Evolutionary conservation across 2,888 invertebrate genomes (phyloP).

Genomic region (Caenorhabditis uteleia): DNA sequence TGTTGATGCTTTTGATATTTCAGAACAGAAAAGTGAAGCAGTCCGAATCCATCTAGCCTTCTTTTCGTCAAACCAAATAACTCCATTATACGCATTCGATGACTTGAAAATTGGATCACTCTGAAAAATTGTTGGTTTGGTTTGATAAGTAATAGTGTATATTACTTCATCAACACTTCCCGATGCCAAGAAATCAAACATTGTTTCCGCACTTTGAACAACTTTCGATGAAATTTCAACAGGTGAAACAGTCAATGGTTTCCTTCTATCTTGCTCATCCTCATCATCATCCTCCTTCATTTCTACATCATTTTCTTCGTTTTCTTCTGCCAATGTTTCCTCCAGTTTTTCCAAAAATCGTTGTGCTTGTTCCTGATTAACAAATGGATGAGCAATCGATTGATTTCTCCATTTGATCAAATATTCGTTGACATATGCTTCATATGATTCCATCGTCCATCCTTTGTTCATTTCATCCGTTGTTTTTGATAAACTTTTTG

Average conservation of each 20-base stretch:
- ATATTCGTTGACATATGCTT: slow-evolving; percentile 37
- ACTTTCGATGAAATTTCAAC: slow-evolving; percentile 17
- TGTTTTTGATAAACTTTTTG: slow-evolving; percentile 1
- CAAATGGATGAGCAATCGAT: slow-evolving; percentile 37
- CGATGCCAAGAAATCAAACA: slow-evolving; percentile 18
- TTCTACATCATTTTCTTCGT: slow-evolving; percentile 10
- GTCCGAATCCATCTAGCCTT: slow-evolving; percentile 19
- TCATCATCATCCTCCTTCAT: slow-evolving; percentile 21
- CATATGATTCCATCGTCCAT: slow-evolving; percentile 44
- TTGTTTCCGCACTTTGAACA: slow-evolving; percentile 15
- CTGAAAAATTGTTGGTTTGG: background rate
- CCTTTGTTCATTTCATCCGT: slow-evolving; percentile 24
- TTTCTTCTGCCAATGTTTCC: slow-evolving; percentile 4
- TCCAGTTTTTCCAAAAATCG: slow-evolving; percentile 10
- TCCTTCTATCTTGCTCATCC: slow-evolving; percentile 1
- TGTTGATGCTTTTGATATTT: slow-evolving; percentile 5
- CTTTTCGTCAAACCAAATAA: slow-evolving; percentile 22
- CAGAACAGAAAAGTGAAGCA: slow-evolving; percentile 20
- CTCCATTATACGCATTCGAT: slow-evolving; percentile 14
- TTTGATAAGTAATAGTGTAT: background rate
- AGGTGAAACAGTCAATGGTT: slow-evolving; percentile 9
- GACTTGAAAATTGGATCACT: slow-evolving; percentile 21
- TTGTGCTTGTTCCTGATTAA: slow-evolving; percentile 19
- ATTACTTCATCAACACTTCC: slow-evolving; percentile 23
- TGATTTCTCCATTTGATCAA: slow-evolving; percentile 32